Evolutionary conservation across 2,113 vertebrate genomes (phyloP), one percentile per base, ranked within the genome.

Genomic region (Thomomys bottae): DNA sequence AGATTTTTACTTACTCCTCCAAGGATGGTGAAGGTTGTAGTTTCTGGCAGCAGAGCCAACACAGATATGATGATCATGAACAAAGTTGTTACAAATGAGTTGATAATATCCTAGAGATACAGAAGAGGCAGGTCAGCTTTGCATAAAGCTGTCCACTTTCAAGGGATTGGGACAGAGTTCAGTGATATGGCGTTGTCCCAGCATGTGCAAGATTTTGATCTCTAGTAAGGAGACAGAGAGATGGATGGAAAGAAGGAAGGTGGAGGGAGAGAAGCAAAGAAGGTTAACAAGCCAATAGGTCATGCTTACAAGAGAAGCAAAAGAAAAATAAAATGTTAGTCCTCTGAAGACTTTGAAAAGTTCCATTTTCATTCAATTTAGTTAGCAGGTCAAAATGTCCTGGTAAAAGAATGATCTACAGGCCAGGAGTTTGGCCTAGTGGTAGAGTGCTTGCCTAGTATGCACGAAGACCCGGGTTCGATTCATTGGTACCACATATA

Each of bases 1-100:
- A 81, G 1, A n/a, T 17, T 73, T 61, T 40, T 77, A 98, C 98
- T 99, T 97, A 99, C 99, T 96, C 98, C 99, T 98, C 98, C 99
- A 61, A 95, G 93, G 93, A 98, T 38, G 0, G 88, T 97, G 11
- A 93, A 95, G 0, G 79, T 87, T 66, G 96, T 95, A 49, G 84
- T 97, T 96, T 97, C 97, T 32, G 97, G 95, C 15, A 95, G 84
- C 54, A 98, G 0, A 17, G 98, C 98, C 73, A 98, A 88, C 63
- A 99, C 61, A 93, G 98, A 97, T 83, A 98, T 61, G 26, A 98
- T 32, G 61, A 97, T n/a, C 77, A 99, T 96, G 95, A 98, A 98
- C 71, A 98, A 0, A 0, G 97, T 97, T 63, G 98, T 94, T 85
- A 98, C 95, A 54, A 98, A 4, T 0, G 98, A 99, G 95, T 99